Percentiles rank a stretch among this genome's conserved stretches.
phyloP scores from a whole-genome alignment of 1,140 invertebrate genomes.

The Schlechtendalia chinensis region DNA sequence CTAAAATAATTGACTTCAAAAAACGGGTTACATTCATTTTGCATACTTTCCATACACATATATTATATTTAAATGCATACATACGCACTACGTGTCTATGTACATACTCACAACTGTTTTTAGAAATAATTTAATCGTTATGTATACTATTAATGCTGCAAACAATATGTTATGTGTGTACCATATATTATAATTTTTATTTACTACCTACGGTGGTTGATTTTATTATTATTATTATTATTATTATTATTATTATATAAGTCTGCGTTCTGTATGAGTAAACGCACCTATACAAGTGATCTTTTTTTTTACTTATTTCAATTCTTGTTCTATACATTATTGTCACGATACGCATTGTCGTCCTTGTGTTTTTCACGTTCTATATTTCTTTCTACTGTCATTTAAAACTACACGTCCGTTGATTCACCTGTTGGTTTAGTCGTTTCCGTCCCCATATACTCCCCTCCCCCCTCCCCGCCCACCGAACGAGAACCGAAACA shows the following conservation, averaged over 20 bases:
- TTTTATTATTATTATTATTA: constrained; percentile 23
- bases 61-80: not conserved
- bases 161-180: constrained; percentile 16
- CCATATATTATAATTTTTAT: not conserved
- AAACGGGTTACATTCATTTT: constrained; percentile 24
- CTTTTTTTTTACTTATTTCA: constrained; percentile 16
- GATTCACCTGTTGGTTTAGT: not conserved
- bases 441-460: no score
- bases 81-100: not conserved
- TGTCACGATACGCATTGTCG: not conserved
- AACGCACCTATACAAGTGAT: constrained; percentile 2
- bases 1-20: constrained; percentile 27
- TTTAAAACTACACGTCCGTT: constrained; percentile 1
- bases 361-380: not conserved
- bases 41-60: not conserved
- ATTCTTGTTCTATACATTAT: constrained; percentile 11
- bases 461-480: no score
- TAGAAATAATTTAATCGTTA: not conserved
- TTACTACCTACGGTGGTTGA: constrained; percentile 40
- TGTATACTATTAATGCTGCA: not conserved
- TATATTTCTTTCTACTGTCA: not conserved
- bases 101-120: not conserved
- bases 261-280: constrained; percentile 8
- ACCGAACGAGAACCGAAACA: no score
- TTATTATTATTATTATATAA: not conserved